These are phyloP conservation scores for Sycophaga agraensis DNA, from an alignment of 1,140 invertebrate genomes.

Conservation along the genomic window DNA sequence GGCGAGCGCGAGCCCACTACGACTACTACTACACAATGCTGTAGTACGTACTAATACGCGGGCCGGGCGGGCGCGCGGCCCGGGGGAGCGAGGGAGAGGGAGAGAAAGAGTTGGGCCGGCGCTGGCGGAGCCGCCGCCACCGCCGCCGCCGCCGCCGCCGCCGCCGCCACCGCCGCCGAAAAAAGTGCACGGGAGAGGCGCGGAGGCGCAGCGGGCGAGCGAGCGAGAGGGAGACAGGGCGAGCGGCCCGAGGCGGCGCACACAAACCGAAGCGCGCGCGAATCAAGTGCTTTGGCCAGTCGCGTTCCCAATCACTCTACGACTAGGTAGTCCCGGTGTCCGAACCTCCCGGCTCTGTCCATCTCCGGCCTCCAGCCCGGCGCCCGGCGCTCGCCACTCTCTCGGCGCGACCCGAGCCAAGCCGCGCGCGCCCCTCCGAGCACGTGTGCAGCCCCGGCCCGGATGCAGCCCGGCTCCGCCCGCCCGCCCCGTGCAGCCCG, in stretches of 20 bases:
- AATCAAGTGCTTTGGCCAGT: slow-evolving; percentile 61
- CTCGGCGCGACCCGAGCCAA: not conserved
- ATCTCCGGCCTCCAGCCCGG: not conserved
- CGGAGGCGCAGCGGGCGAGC: not conserved
- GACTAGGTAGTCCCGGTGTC: slow-evolving; percentile 56
- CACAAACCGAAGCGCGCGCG: slow-evolving; percentile 48
- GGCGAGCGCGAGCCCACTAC: slow-evolving; percentile 30
- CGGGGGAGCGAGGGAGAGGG: slow-evolving; percentile 22
- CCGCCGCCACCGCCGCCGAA: slow-evolving; percentile 50
- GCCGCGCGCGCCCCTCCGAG: not conserved
- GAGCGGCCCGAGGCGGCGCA: not conserved
- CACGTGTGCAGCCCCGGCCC: not conserved
- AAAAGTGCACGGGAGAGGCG: slow-evolving; percentile 59
- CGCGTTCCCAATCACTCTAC: slow-evolving; percentile 60
- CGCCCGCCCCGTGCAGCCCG: not conserved
- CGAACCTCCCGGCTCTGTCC: slow-evolving; percentile 23
- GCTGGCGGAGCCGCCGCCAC: too few species aligned
- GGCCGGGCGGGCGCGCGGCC: not conserved
- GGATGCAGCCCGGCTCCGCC: not conserved
- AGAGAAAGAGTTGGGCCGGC: slow-evolving; percentile 35
- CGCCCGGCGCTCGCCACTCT: not conserved
- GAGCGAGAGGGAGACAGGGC: too few species aligned
- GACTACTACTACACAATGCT: slow-evolving; percentile 34
- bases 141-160: slow-evolving; percentile 49
- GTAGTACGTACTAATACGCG: not conserved